A percentile compares a stretch with the other conserved stretches of the same genome.
Evolutionary conservation across 2,888 invertebrate species (phyloP).

Genomic region (Malthinus flaveolus): DNA sequence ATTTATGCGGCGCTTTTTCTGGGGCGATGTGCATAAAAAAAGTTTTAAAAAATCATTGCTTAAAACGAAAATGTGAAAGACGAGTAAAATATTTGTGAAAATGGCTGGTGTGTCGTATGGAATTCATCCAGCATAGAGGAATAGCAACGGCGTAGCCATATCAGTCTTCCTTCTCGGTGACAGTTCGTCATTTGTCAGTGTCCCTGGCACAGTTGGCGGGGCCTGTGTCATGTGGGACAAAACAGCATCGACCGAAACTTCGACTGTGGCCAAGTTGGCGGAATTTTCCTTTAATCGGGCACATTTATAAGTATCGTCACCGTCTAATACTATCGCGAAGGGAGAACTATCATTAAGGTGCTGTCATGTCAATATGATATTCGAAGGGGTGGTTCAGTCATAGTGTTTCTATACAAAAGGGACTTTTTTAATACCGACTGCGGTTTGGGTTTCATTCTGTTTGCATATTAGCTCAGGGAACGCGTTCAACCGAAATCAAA

Average conservation of each 20-base stretch:
- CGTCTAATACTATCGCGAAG: slow-evolving; percentile 48
- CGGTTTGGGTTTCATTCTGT: slow-evolving; percentile 52
- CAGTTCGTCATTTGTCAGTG: slow-evolving; percentile 60
- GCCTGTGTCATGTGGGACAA: slow-evolving; percentile 57
- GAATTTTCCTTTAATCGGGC: slow-evolving; percentile 27
- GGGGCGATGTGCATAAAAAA: slow-evolving; percentile 12
- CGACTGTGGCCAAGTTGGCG: slow-evolving; percentile 45
- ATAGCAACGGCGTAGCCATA: slow-evolving; percentile 55
- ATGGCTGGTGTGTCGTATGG: slow-evolving; percentile 51
- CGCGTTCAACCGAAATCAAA: slow-evolving; percentile 51
- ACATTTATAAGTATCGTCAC: slow-evolving; percentile 37
- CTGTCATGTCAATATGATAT: slow-evolving; percentile 58
- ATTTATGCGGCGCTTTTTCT: slow-evolving; percentile 50
- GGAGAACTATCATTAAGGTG: slow-evolving; percentile 56
- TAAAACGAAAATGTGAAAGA: slow-evolving; percentile 45
- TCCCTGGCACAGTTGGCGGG: slow-evolving; percentile 57
- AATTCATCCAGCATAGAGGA: slow-evolving; percentile 52
- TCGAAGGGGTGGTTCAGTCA: slow-evolving; percentile 53
- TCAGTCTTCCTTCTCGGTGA: slow-evolving; percentile 60
- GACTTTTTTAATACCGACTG: slow-evolving; percentile 52
- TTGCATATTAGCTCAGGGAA: slow-evolving; percentile 52
- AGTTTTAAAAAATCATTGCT: slow-evolving; percentile 37
- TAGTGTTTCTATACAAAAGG: slow-evolving; percentile 52
- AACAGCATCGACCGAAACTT: slow-evolving; percentile 53
- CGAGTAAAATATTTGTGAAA: slow-evolving; percentile 50